A percentile compares a stretch with the other conserved stretches of the same genome.
phyloP scores from a whole-genome alignment of 2,797 vertebrate genomes.

The Cygnus olor region DNA sequence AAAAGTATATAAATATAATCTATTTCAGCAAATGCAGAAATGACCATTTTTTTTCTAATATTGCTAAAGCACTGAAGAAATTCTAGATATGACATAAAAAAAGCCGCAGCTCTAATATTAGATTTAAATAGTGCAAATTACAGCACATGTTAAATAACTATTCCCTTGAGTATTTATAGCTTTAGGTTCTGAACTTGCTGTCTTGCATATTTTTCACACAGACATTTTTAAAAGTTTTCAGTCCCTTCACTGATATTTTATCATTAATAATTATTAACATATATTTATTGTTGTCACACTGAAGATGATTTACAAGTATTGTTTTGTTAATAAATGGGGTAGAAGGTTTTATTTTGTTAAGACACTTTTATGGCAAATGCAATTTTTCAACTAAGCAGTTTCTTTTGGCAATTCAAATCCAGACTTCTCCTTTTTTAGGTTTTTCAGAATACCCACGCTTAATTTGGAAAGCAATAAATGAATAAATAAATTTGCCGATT shows the following conservation, averaged over 20 bases:
- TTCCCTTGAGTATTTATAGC: slow-evolving; percentile 64
- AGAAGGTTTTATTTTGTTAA: background rate
- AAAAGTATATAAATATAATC: background rate
- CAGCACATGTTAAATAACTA: slow-evolving; percentile 65
- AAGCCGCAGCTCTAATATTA: slow-evolving; percentile 69
- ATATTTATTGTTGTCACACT: background rate
- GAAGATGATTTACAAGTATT: background rate
- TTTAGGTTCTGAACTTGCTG: slow-evolving; percentile 53
- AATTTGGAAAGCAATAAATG: background rate
- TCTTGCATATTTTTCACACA: slow-evolving; percentile 42
- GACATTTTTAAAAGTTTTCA: slow-evolving; percentile 18
- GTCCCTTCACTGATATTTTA: background rate
- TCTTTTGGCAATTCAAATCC: background rate
- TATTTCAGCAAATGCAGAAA: slow-evolving; percentile 56
- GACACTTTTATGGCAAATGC: background rate
- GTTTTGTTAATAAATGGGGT: background rate
- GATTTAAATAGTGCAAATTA: slow-evolving; percentile 74
- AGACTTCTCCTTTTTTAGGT: background rate
- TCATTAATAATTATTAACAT: slow-evolving; percentile 5
- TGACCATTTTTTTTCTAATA: slow-evolving; percentile 55
- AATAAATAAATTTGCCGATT: background rate
- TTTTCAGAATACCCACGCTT: background rate
- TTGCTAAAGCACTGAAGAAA: background rate
- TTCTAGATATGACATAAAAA: slow-evolving; percentile 66
- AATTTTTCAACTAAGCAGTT: background rate